These are phyloP conservation scores for Monoplex corrugatus DNA, from an alignment of 2,888 invertebrate species.

Conservation along the genomic window DNA sequence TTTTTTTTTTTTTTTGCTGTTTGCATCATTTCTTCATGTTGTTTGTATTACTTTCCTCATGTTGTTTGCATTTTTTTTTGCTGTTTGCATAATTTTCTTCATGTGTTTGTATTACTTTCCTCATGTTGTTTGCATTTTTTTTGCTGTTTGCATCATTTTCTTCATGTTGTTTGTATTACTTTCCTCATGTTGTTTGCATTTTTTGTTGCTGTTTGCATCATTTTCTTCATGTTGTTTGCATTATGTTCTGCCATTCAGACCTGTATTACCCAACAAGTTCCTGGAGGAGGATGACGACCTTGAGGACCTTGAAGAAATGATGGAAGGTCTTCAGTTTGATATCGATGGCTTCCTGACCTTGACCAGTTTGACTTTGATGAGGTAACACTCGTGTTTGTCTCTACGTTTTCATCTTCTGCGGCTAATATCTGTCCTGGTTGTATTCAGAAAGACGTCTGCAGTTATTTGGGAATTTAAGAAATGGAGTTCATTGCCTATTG, in stretches of 20 bases:
- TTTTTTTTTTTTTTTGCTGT: no score
- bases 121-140: no score
- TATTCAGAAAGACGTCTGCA: no score
- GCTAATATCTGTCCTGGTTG: no score
- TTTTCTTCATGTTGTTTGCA: background rate
- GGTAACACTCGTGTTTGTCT: constrained; percentile 55
- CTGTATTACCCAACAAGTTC: constrained; percentile 11
- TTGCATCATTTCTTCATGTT: no score
- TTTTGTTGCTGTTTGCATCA: background rate
- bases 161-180: background rate
- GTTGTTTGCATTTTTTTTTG: background rate
- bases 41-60: no score
- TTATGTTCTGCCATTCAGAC: background rate
- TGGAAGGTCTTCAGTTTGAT: constrained; percentile 54
- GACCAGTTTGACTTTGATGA: constrained; percentile 66
- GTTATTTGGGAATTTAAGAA: no score
- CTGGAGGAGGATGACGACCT: constrained; percentile 62
- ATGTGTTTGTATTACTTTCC: no score
- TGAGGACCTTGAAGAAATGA: constrained; percentile 69
- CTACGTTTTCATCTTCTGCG: no score
- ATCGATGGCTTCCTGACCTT: constrained; percentile 60
- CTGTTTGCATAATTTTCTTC: no score
- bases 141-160: background rate
- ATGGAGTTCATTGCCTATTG: no score
- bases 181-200: background rate